Conservation (phyloP, 2,113 vertebrate species). For the Megalops atlanticus region DNA sequence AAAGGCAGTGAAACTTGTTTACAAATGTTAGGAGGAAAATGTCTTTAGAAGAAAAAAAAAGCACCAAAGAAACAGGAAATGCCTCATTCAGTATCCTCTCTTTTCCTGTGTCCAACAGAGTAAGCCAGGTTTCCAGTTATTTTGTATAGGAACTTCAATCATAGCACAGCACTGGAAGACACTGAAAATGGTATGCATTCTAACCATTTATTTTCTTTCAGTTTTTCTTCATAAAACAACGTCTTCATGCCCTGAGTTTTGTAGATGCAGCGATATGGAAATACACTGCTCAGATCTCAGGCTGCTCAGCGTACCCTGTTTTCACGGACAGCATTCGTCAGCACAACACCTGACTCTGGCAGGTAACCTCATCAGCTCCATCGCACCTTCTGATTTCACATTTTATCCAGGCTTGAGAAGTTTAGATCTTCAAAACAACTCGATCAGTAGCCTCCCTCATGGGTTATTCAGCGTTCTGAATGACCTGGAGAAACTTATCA, state of each 20-base stretch:
- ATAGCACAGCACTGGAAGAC: background rate
- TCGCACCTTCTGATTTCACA: background rate
- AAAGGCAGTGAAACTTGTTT: too few species aligned
- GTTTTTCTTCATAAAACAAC: background rate
- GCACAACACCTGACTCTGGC: constrained; percentile 20
- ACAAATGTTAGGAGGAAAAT: background rate
- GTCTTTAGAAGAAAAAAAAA: background rate
- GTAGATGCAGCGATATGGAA: constrained; percentile 6
- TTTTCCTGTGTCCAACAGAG: background rate
- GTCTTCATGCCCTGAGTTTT: constrained; percentile 3
- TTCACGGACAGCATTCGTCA: background rate
- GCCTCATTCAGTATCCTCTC: background rate
- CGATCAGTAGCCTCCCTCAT: background rate
- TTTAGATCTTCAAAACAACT: constrained; percentile 32
- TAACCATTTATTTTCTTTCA: background rate
- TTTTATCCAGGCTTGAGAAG: constrained; percentile 8
- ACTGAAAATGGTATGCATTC: constrained; percentile 12
- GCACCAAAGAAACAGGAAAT: constrained; percentile 5
- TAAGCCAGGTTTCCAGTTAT: background rate
- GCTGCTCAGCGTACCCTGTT: constrained; percentile 1
- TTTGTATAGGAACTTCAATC: background rate
- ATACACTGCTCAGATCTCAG: constrained; percentile 7
- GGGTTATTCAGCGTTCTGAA: constrained; percentile 22
- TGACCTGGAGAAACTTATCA: constrained; percentile 26
- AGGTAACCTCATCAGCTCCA: constrained; percentile 17